Base-by-base conservation (phyloP, 2,797 vertebrate species). In the Molothrus ater region DNA sequence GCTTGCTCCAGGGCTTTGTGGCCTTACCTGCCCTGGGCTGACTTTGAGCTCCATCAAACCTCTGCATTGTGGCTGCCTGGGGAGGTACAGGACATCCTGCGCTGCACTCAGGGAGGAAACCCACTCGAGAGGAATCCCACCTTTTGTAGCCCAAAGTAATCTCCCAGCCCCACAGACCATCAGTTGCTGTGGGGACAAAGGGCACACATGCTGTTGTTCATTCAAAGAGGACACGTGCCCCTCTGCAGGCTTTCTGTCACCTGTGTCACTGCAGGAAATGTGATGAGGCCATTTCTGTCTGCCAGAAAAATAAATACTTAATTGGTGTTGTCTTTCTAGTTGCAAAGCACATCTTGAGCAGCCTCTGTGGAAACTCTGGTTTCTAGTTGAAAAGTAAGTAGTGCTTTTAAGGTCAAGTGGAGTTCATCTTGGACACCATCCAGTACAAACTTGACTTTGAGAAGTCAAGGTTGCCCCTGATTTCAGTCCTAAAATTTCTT, bases 331-430 rank as follows among this genome's bases (percentile, higher is more conserved):
- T 42, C 75, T 79, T 42, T 38, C 43, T 32, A 36, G 42, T 40
- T 70, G 42, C 36, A 74, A 60, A 34, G 64, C 56, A 17, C 6
- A 2, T 78, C 74, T 83, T 80, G 75, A 83, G 69, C 61, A 60
- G 85, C 12, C 8, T 11, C 0, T 47, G 47, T 93, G 48, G 80
- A 81, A 92, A 73, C 47, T 72, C 87, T 86, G 90, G 65, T 59
- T 38, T 95, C 74, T 51, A 43, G 42, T 56, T 83, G 79, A 93
- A 92, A 90, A 92, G 61, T 88, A 70, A 83, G 92, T 56, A 76
- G 65, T 83, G 38, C 51, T 80, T 82, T 89, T 81, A 85, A 84
- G 90, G 80, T 95, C 90, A 82, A 76, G 78, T 68, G 75, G 80
- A 65, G 70, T 72, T 92, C 80, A 21, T 61, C 65, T 72, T 85